These are phyloP conservation scores for Caenorhabditis afra DNA, from an alignment of 2,888 invertebrate genomes.

Conservation along the genomic window DNA sequence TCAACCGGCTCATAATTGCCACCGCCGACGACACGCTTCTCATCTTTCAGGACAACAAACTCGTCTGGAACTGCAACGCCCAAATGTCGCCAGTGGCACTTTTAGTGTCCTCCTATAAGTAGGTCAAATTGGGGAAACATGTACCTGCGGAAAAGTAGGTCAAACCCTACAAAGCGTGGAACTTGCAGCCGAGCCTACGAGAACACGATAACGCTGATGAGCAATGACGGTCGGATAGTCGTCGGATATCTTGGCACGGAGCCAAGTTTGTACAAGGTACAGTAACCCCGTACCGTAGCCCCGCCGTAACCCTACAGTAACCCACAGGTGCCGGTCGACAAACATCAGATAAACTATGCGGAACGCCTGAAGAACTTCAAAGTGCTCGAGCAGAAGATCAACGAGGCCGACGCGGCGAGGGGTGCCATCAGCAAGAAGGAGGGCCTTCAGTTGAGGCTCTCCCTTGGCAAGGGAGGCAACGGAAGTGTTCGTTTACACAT, in stretches of 20 bases:
- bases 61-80: constrained; percentile 67
- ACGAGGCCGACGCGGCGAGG: constrained; percentile 29
- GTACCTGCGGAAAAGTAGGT: no score
- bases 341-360: constrained; percentile 32
- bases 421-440: constrained; percentile 18
- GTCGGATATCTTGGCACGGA: constrained; percentile 68
- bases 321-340: constrained; percentile 40
- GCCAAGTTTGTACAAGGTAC: constrained; percentile 60
- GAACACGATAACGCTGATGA: constrained; percentile 55
- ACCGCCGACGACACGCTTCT: constrained; percentile 56
- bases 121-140: not conserved
- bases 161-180: not conserved
- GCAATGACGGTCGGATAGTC: constrained; percentile 46
- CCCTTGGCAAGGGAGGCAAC: constrained; percentile 40
- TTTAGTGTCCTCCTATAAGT: constrained; percentile 54
- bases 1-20: constrained; percentile 54
- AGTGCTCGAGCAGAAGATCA: constrained; percentile 45
- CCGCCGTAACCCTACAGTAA: no score
- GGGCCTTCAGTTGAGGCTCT: constrained; percentile 44
- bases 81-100: constrained; percentile 44
- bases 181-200: constrained; percentile 53
- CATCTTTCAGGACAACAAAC: constrained; percentile 59
- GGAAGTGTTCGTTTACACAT: constrained; percentile 24
- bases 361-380: constrained; percentile 46
- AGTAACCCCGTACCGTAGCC: not conserved